Conservation (phyloP, 2,888 invertebrate genomes). For the Cerastis rubricosa region DNA sequence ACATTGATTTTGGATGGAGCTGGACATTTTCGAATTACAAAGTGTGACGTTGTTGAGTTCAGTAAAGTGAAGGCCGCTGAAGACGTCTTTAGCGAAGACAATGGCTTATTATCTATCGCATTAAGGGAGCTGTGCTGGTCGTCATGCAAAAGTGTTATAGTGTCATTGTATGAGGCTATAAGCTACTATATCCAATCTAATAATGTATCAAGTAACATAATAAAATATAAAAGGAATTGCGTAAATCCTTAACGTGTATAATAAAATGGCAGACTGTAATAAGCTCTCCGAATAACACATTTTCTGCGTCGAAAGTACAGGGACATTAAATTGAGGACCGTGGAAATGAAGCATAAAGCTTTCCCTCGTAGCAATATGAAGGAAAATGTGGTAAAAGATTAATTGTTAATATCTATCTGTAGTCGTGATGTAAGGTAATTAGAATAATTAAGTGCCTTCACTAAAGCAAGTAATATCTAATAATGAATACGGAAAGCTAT, state of each 20-base stretch:
- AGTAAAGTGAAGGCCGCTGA: slow-evolving; percentile 72
- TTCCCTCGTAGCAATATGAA: slow-evolving; percentile 31
- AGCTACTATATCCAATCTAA: slow-evolving; percentile 10
- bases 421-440: slow-evolving; percentile 23
- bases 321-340: slow-evolving; percentile 41
- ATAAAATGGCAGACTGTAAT: slow-evolving; percentile 28
- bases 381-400: slow-evolving; percentile 33
- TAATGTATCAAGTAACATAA: slow-evolving; percentile 16
- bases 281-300: slow-evolving; percentile 24
- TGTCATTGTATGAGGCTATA: slow-evolving; percentile 47
- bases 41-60: slow-evolving; percentile 73
- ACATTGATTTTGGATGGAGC: slow-evolving; percentile 85
- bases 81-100: slow-evolving; percentile 71
- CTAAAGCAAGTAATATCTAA: slow-evolving; percentile 27
- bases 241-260: slow-evolving; percentile 19
- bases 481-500: slow-evolving; percentile 32
- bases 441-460: slow-evolving; percentile 32
- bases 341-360: slow-evolving; percentile 56
- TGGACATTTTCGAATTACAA: slow-evolving; percentile 79
- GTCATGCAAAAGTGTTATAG: slow-evolving; percentile 61
- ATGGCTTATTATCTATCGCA: slow-evolving; percentile 72
- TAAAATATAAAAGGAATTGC: slow-evolving; percentile 21
- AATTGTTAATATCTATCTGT: slow-evolving; percentile 35
- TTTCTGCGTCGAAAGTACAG: slow-evolving; percentile 39
- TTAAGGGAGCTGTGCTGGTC: slow-evolving; percentile 65